A percentile compares a stretch with the other conserved stretches of the same genome.
Conservation (phyloP, 2,113 vertebrate genomes). For the Dicaeum eximium region DNA sequence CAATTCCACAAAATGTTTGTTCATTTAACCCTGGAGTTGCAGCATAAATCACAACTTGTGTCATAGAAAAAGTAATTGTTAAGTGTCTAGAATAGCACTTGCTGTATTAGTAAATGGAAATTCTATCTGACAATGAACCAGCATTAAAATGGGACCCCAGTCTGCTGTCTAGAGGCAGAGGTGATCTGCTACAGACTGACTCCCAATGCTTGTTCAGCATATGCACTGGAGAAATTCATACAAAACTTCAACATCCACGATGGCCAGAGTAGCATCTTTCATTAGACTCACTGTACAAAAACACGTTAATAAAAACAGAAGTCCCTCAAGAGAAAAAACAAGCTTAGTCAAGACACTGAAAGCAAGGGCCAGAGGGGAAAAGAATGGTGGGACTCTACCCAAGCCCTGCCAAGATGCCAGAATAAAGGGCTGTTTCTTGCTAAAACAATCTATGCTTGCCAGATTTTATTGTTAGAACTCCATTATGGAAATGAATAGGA, state of each 20-base stretch:
- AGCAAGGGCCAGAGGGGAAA: not conserved
- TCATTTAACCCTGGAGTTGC: not conserved
- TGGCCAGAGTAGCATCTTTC: not conserved
- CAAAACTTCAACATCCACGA: not conserved
- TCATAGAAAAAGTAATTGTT: constrained; percentile 43
- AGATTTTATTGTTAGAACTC: constrained; percentile 41
- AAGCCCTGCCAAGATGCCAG: constrained; percentile 31
- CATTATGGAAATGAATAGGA: constrained; percentile 44
- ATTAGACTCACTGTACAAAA: not conserved
- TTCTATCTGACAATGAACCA: not conserved
- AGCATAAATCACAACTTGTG: constrained; percentile 24
- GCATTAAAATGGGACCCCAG: not conserved
- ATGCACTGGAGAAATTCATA: not conserved
- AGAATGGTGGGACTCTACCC: constrained; percentile 56
- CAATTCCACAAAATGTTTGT: not conserved
- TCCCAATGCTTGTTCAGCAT: not conserved
- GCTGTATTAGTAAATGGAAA: not conserved
- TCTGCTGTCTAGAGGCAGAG: not conserved
- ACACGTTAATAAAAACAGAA: constrained; percentile 5
- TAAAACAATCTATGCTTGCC: constrained; percentile 7
- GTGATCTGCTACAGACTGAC: not conserved
- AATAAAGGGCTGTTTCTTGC: constrained; percentile 36
- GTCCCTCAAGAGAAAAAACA: constrained; percentile 11
- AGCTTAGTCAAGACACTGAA: constrained; percentile 7
- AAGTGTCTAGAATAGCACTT: constrained; percentile 6